phyloP scores from a whole-genome alignment of 2,797 vertebrate species.

The Eutrigla gurnardus region DNA sequence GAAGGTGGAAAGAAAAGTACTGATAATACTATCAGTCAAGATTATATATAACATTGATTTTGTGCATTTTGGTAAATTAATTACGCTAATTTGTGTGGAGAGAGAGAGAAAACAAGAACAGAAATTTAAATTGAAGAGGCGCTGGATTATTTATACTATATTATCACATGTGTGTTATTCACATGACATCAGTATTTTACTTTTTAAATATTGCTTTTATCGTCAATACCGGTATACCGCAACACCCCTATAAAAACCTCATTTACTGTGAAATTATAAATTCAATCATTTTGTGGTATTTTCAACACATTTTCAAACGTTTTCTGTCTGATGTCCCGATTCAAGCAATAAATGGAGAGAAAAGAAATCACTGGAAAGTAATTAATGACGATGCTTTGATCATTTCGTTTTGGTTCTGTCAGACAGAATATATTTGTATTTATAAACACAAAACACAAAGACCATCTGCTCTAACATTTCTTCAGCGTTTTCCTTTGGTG shows the following conservation, averaged over 20 bases:
- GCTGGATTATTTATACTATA: not conserved
- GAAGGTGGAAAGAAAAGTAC: not conserved
- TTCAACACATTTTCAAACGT: not conserved
- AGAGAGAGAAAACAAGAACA: too few species aligned
- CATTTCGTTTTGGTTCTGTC: not conserved
- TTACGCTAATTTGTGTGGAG: too few species aligned
- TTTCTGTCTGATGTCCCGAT: not conserved
- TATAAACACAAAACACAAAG: not conserved
- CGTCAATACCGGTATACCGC: not conserved
- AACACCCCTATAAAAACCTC: not conserved
- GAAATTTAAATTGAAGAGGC: not conserved
- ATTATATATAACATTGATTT: too few species aligned
- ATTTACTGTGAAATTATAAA: not conserved
- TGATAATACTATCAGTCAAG: not conserved
- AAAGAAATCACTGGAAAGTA: not conserved
- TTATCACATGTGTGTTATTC: not conserved
- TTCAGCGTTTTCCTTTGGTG: constrained; percentile 25
- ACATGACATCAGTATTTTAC: not conserved
- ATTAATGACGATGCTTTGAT: not conserved
- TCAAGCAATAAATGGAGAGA: not conserved
- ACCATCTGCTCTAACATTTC: not conserved
- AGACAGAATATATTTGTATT: not conserved
- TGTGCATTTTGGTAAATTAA: too few species aligned
- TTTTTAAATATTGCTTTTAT: not conserved
- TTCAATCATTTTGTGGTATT: not conserved